Evolutionary conservation across 2,113 vertebrate genomes (phyloP), one percentile per base, ranked within the genome.

Genomic region (Tachysurus vachellii): DNA sequence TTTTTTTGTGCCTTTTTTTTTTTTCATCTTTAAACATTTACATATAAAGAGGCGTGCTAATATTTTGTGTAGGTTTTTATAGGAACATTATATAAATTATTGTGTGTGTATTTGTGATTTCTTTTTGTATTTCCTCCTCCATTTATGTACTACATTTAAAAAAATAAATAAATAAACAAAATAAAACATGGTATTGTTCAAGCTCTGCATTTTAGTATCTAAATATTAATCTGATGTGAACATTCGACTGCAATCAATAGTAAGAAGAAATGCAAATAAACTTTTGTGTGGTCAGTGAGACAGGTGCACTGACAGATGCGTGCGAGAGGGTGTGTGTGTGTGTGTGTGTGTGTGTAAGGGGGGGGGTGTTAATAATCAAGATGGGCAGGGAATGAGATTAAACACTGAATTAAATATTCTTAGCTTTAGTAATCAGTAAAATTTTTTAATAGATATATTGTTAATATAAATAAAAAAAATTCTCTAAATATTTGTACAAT

Each of bases 251-350:
- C 56, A 81, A 81, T 61, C 56, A 61, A 61, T 81, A 23, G 19
- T 42, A 9, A 81, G 79, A 61, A 23, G 56, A 81, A 81, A 81
- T 81, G 79, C 79, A 81, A 81, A 61, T 81, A 61, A 42, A 81
- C 19, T 21, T 17, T 5, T 81, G 79, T 61, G 79, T 44, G 31
- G 79, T 26, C 79, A 81, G 56, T 7, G 79, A 81, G 56, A 81
- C 79, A 81, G 79, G 79, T 61, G 79, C 19, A 61, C 31, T 42
- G 56, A 61, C 79, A 81, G 79, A 81, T 81, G 56, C 57, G 1
- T 59, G 26, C 21, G 17, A 23, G 77, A 13, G 54, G 8, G 7
- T 56, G 50, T 28, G 75, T n/a, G 12, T n/a, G 54, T 59, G 28
- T 21, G n/a, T 36, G n/a, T 19, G 53, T 57, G 53, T 31, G 28